phyloP scores from a whole-genome alignment of 1,140 invertebrate species.

The Metopolophium dirhodum region DNA sequence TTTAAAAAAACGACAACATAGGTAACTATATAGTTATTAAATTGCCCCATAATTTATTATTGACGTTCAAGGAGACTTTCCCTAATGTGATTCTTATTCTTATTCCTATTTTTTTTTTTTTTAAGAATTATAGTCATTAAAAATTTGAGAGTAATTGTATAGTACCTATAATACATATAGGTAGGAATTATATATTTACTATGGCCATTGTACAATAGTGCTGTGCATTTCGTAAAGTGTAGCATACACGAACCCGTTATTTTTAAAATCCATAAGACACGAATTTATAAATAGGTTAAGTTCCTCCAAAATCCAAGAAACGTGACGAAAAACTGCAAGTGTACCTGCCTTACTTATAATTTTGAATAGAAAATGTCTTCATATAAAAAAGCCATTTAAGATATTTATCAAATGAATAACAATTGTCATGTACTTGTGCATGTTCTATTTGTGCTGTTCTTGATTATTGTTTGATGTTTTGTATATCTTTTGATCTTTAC shows the following conservation, averaged over 20 bases:
- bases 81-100: neutral
- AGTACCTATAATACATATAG: neutral
- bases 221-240: neutral
- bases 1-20: neutral
- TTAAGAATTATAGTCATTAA: slow-evolving; percentile 9
- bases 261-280: slow-evolving; percentile 2
- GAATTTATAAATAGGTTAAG: neutral
- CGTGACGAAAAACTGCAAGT: neutral
- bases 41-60: neutral
- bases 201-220: neutral
- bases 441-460: neutral
- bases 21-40: neutral
- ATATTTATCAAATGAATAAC: neutral
- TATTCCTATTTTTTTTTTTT: neutral
- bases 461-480: neutral
- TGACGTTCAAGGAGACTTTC: slow-evolving; percentile 31
- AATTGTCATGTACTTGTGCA: neutral
- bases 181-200: neutral
- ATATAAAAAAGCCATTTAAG: neutral
- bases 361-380: neutral
- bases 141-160: slow-evolving; percentile 10
- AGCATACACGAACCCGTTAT: neutral
- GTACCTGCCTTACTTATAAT: neutral
- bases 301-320: neutral
- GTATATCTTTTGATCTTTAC: neutral